Evolutionary conservation across 2,113 vertebrate species (phyloP), one percentile per base, ranked within the genome.

Genomic region (Prunella fulvescens): DNA sequence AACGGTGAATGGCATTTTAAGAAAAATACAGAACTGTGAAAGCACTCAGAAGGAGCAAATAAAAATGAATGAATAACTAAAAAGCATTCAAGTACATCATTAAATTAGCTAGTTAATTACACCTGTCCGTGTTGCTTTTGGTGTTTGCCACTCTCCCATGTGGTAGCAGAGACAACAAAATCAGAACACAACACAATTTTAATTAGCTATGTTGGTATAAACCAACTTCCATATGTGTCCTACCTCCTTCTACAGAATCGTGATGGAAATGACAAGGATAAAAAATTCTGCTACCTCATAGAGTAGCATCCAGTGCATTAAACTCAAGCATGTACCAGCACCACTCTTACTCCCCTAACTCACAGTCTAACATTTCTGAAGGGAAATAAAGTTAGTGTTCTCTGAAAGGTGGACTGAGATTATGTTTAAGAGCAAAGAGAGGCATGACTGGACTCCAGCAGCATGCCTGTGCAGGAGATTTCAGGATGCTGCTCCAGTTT

Each of bases 321-420:
- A 86, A 81, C 26, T 58, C 10, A 24, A 65, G 11, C 0, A 4
- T 23, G 12, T n/a, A 25, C 17, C 40, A 11, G 31, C 35, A 25
- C 4, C 1, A 1, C 39, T 60, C 40, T 57, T 28, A 10, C 0
- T 1, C 1, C 5, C 3, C 3, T 14, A 35, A 42, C 25, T 37
- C 11, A 7, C 13, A 39, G 18, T 11, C n/a, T 57, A 19, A 28
- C 10, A 24, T 54, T 66, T 62, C 70, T 69, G 47, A 69, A 23
- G 15, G 42, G 7, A 65, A 15, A 14, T 53, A 19, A 78, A 62
- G 14, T 33, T 53, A 35, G 48, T 29, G 31, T 10, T 47, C 29
- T 70, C 31, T 33, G 18, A 35, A 23, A 6, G 2, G 57, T 23
- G 39, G 33, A 45, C 44, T 1, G 2, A 77, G 44, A 8, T 58